Base-by-base conservation (phyloP, 2,888 invertebrate genomes). In the Luperina nickerlii region DNA sequence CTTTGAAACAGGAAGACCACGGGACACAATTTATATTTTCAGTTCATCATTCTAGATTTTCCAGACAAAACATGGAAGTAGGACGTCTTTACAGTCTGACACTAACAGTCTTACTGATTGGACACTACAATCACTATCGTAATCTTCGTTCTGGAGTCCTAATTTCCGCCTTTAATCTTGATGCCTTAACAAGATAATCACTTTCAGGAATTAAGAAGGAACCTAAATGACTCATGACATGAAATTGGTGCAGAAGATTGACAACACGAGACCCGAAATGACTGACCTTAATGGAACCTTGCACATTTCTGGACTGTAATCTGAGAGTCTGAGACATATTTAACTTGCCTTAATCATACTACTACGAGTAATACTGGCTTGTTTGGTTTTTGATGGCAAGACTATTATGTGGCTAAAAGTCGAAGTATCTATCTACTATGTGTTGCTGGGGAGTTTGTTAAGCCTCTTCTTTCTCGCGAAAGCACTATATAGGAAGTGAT, bases 131-230 rank as follows among this genome's bases (percentile, higher is more conserved):
- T 60, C 57, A 60, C 76, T 45, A 48, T 45, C 45, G 32, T 38
- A n/a, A 76, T 78, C 75, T 76, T 85, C 57, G 69, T 71, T 77
- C 66, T 51, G 84, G 27, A 79, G 54, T 70, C 69, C 69, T 75
- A 76, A 82, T 82, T 88, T 78, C 80, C 81, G 67, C 76, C n/a
- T 78, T 51, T 71, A 82, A 82, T 88, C 86, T 82, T 86, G 83
- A 88, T 79, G 79, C 69, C 78, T 71, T 87, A 88, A 90, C 83
- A 76, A 79, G 83, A 82, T 89, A 89, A 89, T 88, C 74, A 78
- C 78, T 83, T 81, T 82, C 70, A 77, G 81, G 71, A 86, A 84
- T 78, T 74, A 82, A 65, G 74, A 57, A 38, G n/a, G 32, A 45
- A 51, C 42, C 38, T 48, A 74, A 76, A 66, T 84, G 77, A 78